phyloP scores from a whole-genome alignment of 2,888 invertebrate species.

The Coremacera marginata region DNA sequence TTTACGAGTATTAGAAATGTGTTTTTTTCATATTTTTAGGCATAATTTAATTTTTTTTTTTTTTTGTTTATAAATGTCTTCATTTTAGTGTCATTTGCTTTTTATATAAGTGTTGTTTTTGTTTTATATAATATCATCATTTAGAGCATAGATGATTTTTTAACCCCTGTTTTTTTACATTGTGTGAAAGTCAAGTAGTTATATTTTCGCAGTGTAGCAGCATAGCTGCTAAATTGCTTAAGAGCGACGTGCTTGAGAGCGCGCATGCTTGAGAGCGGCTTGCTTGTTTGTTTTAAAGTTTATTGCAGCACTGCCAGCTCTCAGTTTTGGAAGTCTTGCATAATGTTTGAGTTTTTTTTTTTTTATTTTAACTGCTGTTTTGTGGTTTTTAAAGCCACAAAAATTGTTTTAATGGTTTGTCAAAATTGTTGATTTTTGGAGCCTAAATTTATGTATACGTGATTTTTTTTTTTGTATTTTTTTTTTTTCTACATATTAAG shows the following conservation, averaged over 20 bases:
- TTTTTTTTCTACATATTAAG: conserved; percentile 54
- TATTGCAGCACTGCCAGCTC: neutral
- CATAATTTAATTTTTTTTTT: neutral
- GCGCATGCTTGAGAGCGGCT: neutral
- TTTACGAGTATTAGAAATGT: neutral
- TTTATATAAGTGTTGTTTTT: neutral
- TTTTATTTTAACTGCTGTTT: neutral
- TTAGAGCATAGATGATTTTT: neutral
- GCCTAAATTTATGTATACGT: conserved; percentile 46
- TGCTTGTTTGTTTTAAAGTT: neutral
- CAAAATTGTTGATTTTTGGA: conserved; percentile 53
- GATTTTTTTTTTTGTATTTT: conserved; percentile 41
- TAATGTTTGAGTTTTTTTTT: neutral
- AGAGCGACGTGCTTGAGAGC: neutral
- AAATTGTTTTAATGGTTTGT: conserved; percentile 43
- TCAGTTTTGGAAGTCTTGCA: neutral
- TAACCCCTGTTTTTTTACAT: neutral
- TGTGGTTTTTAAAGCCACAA: conserved; percentile 45
- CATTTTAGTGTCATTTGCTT: neutral
- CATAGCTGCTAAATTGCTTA: neutral
- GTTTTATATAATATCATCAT: neutral
- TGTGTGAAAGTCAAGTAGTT: conserved; percentile 3
- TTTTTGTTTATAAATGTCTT: neutral
- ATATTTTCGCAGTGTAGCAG: neutral
- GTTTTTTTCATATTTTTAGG: neutral